phyloP scores from a whole-genome alignment of 2,888 invertebrate genomes.

The Rutpela maculata region DNA sequence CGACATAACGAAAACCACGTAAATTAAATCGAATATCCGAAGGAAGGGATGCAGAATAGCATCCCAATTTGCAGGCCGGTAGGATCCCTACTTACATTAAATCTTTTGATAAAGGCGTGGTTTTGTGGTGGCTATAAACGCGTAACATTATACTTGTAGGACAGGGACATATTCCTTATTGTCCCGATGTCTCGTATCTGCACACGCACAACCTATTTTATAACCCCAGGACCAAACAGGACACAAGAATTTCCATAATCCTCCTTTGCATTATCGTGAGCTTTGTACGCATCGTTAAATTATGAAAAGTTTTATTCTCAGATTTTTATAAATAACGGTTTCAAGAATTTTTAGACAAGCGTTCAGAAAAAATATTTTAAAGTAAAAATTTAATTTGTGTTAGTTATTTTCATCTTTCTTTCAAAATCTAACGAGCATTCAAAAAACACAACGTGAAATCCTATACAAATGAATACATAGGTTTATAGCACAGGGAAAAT shows the following conservation, averaged over 20 bases:
- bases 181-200: neutral
- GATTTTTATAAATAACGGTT: neutral
- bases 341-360: no score
- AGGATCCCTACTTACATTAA: constrained; percentile 42
- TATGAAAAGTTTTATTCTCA: neutral
- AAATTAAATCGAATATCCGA: constrained; percentile 60
- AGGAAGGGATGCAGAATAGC: constrained; percentile 54
- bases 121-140: constrained; percentile 10
- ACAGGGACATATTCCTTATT: constrained; percentile 23
- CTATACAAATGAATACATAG: no score
- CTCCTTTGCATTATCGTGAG: constrained; percentile 13
- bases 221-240: constrained; percentile 7
- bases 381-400: no score
- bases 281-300: constrained; percentile 1
- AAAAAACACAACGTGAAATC: no score
- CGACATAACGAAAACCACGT: constrained; percentile 56
- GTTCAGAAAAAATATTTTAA: no score
- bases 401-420: no score
- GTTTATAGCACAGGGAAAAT: no score
- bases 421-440: no score
- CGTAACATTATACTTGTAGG: constrained; percentile 8
- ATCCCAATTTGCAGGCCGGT: constrained; percentile 60
- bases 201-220: constrained; percentile 12
- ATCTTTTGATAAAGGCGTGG: constrained; percentile 32
- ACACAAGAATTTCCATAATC: constrained; percentile 27